These are phyloP conservation scores for Phyto melanocephala DNA, from an alignment of 2,888 invertebrate genomes.

Conservation along the genomic window DNA sequence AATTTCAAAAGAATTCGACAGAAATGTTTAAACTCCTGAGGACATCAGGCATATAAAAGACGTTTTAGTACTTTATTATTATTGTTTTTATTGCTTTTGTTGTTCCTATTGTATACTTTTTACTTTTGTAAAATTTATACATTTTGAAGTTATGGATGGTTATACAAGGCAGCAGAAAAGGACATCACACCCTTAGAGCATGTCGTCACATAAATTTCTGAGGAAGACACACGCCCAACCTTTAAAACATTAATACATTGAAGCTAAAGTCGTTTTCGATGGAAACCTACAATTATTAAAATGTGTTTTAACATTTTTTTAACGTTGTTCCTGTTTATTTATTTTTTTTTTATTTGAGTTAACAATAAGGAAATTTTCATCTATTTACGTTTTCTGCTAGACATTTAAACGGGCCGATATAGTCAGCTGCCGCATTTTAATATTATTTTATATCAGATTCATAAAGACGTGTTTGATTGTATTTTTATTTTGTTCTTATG, in stretches of 20 bases:
- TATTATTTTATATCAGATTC: slow-evolving; percentile 43
- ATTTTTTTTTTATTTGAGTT: slow-evolving; percentile 17
- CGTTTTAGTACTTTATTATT: not conserved
- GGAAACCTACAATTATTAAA: slow-evolving; percentile 76
- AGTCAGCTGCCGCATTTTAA: slow-evolving; percentile 54
- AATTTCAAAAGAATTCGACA: slow-evolving; percentile 42
- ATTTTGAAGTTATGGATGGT: not conserved
- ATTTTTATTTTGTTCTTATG: no score
- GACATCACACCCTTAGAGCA: slow-evolving; percentile 69
- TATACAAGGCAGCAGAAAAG: slow-evolving; percentile 49
- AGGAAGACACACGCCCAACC: slow-evolving; percentile 61
- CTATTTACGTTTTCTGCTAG: slow-evolving; percentile 37
- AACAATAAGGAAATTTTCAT: slow-evolving; percentile 34
- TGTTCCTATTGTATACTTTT: not conserved
- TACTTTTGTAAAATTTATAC: not conserved
- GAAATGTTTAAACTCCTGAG: slow-evolving; percentile 35
- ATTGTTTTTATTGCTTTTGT: not conserved
- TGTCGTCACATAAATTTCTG: slow-evolving; percentile 69
- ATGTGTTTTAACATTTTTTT: slow-evolving; percentile 69
- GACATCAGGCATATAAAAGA: slow-evolving; percentile 30
- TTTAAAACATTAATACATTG: slow-evolving; percentile 50
- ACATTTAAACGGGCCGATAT: slow-evolving; percentile 13
- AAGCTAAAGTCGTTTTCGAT: slow-evolving; percentile 50
- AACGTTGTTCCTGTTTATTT: not conserved
- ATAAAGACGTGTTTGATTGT: slow-evolving; percentile 11